Conservation (phyloP, 2,888 invertebrate species). For the Fissipunctia ypsillon region DNA sequence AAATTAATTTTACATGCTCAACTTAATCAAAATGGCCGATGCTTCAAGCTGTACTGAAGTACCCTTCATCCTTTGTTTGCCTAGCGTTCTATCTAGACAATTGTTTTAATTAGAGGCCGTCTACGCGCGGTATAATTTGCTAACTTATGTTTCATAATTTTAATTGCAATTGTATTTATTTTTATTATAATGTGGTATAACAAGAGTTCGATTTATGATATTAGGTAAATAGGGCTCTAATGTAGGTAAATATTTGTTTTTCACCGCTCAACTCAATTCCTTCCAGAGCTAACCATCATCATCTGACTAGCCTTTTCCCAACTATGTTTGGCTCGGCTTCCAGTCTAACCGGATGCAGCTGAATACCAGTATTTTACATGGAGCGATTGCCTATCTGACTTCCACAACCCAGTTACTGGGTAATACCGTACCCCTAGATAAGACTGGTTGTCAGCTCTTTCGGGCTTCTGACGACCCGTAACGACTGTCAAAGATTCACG, state of each 20-base stretch:
- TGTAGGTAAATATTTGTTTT: not conserved
- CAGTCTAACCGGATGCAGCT: too few species aligned
- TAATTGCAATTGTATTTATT: slow-evolving; percentile 5
- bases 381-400: too few species aligned
- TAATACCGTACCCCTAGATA: too few species aligned
- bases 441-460: too few species aligned
- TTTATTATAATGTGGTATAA: not conserved
- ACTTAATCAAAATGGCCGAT: slow-evolving; percentile 43
- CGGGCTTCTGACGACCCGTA: too few species aligned
- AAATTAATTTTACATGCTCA: slow-evolving; percentile 51
- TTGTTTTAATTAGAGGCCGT: slow-evolving; percentile 43
- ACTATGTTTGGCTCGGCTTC: too few species aligned
- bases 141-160: slow-evolving; percentile 11
- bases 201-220: not conserved
- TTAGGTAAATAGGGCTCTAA: not conserved
- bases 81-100: slow-evolving; percentile 34
- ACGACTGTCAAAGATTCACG: too few species aligned
- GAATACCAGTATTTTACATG: too few species aligned
- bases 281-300: not conserved
- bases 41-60: slow-evolving; percentile 29
- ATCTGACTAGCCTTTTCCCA: too few species aligned
- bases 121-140: slow-evolving; percentile 9
- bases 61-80: slow-evolving; percentile 36
- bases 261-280: too few species aligned
- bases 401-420: too few species aligned